Evolutionary conservation across 2,888 invertebrate species (phyloP).

Genomic region (Conus canariensis): DNA sequence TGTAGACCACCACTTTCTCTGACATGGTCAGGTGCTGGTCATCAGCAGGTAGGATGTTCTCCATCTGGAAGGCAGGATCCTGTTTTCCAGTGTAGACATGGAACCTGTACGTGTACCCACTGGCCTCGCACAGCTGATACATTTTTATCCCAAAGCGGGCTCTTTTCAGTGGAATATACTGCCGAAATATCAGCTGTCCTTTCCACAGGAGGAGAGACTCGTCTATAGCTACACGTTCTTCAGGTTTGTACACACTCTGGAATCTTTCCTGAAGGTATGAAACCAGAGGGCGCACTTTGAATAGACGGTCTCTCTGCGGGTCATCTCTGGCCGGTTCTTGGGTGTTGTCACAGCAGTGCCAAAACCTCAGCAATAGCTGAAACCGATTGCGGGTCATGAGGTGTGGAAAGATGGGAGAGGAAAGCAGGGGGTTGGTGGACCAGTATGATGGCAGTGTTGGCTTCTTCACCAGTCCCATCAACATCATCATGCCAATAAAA

Average conservation of each 20-base stretch:
- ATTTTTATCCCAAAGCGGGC: slow-evolving; percentile 5
- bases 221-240: slow-evolving; percentile 13
- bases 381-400: too few species aligned
- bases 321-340: slow-evolving; percentile 28
- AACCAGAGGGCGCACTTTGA: slow-evolving; percentile 51
- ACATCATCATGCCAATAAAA: too few species aligned
- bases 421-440: too few species aligned
- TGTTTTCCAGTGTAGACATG: background rate
- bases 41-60: too few species aligned
- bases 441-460: too few species aligned
- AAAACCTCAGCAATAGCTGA: too few species aligned
- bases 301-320: slow-evolving; percentile 42
- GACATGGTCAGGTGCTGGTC: background rate
- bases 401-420: too few species aligned
- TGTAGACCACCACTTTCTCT: background rate
- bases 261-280: slow-evolving; percentile 43
- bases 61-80: background rate
- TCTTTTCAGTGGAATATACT: slow-evolving; percentile 38
- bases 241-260: slow-evolving; percentile 25
- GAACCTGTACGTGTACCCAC: background rate
- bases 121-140: background rate
- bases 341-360: slow-evolving; percentile 28
- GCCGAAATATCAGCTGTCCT: slow-evolving; percentile 36
- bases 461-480: too few species aligned
- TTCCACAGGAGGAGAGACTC: slow-evolving; percentile 37